Base-by-base conservation (phyloP, 2,888 invertebrate genomes). In the Drosophila parthenogenetica region DNA sequence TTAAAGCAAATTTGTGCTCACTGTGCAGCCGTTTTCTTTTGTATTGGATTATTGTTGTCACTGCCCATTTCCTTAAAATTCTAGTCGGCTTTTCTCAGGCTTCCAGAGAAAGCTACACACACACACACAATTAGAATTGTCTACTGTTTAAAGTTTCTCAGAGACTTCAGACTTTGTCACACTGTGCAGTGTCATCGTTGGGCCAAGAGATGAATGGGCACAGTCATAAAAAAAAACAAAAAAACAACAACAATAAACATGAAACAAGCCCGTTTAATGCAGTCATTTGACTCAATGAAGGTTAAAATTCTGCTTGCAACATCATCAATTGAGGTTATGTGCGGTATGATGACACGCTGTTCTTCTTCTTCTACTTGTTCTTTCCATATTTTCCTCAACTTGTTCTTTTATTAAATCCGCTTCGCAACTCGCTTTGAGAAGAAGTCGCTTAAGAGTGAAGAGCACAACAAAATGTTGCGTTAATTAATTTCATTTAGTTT, bases 401-500 rank as follows among this genome's bases (percentile, higher is more conserved):
- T 42, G 25, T 4, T 43, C 8, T 67, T 42, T 73, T 43, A 46
- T 50, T 49, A 61, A 78, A 65, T 65, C 58, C 54, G 69, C 64
- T 69, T 22, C 46, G 29, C 55, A 58, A 48, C 42, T 50, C 50
- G 35, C 42, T 37, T 1, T 22, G 22, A 22, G 22, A 14, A 22
- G 14, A 54, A 42, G 54, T 58, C 59, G 59, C 58, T 60, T 54
- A 58, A 66, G 29, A 65, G 57, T 43, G 29, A 7, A 37, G 11
- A 58, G 59, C 51, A 55, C 46, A 61, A 5, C 45, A 16, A 8
- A 69, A 55, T 53, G 55, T 70, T 68, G 73, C 80, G 81, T 83
- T 83, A 81, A 81, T 81, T 87, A 83, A 81, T 83, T 83, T 87
- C 57, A 69, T 80, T 83, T 72, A 61, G n/a, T 45, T 82, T 75